Evolutionary conservation across 1,140 invertebrate species (phyloP).

Genomic region (Drosophila prosaltans): DNA sequence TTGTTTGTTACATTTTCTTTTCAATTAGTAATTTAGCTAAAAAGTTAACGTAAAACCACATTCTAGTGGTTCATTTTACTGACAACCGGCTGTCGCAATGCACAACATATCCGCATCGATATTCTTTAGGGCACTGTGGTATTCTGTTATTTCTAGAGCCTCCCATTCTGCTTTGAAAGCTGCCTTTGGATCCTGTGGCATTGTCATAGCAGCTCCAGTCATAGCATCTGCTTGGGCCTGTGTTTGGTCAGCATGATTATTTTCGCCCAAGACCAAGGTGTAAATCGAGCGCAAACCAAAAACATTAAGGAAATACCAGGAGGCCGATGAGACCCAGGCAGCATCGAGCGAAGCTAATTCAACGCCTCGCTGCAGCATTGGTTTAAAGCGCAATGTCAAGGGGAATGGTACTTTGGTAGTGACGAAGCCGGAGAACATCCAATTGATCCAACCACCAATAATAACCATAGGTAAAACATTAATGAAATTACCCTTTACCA

Average conservation of each 20-base stretch:
- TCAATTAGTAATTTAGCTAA: slow-evolving; percentile 44
- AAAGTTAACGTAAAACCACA: slow-evolving; percentile 6
- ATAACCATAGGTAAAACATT: slow-evolving; percentile 99
- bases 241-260: slow-evolving; percentile 98
- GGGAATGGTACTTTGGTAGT: slow-evolving; percentile 99
- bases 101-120: slow-evolving; percentile 86
- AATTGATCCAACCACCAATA: slow-evolving; percentile 99
- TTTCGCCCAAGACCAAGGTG: slow-evolving; percentile 98
- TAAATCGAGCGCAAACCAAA: slow-evolving; percentile 99
- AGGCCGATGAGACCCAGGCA: slow-evolving; percentile 99
- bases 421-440: slow-evolving; percentile 99
- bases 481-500: slow-evolving; percentile 99
- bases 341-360: slow-evolving; percentile 97
- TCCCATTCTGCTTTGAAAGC: slow-evolving; percentile 99
- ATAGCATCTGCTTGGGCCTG: slow-evolving; percentile 99
- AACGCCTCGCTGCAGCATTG: slow-evolving; percentile 99
- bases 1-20: slow-evolving; percentile 1
- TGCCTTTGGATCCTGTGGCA: slow-evolving; percentile 98
- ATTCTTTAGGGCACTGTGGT: slow-evolving; percentile 94
- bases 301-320: slow-evolving; percentile 99
- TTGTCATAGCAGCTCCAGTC: slow-evolving; percentile 97
- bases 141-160: slow-evolving; percentile 97
- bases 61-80: slow-evolving; percentile 13
- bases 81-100: slow-evolving; percentile 44
- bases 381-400: slow-evolving; percentile 98